Evolutionary conservation across 2,113 vertebrate species (phyloP), one percentile per base, ranked within the genome.

Genomic region (Petroica traversi): DNA sequence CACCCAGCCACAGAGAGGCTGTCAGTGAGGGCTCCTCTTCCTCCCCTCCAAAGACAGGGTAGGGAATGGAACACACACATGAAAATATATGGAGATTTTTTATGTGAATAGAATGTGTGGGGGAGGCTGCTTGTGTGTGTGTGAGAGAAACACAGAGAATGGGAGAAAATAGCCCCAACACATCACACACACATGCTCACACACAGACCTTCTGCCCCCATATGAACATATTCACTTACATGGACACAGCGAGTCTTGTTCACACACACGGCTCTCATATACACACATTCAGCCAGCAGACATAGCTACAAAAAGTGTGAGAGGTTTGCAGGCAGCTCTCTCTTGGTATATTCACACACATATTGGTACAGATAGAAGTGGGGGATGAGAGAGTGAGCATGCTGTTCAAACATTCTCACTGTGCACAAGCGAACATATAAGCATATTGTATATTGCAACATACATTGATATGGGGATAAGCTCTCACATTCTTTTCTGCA

Each of bases 371-470:
- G 14, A 24, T 9, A 62, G 26, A 80, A 78, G 28, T 0, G 1
- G 34, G 19, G 31, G 14, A 5, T 28, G 20, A 36, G 48, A 14
- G 29, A 25, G 19, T 4, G 8, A 36, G 46, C 0, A 0, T 40
- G 45, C 83, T 69, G 26, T 24, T 91, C 54, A 46, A 19, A 19
- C 49, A 36, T n/a, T 26, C 63, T 72, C 34, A 7, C 16, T 11
- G 0, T 11, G 63, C 41, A 54, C n/a, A n/a, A 1, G n/a, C n/a
- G n/a, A n/a, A 2, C 19, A 40, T 3, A 31, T 8, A 19, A 11
- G 45, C 55, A 19, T 68, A 11, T 57, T 11, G 52, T 29, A 13
- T 33, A n/a, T n/a, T n/a, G 22, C 26, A 19, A 8, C 36, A 7
- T 12, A 18, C 24, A 25, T 5, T 29, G 40, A 16, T 18, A 7